phyloP scores from a whole-genome alignment of 1,140 invertebrate species.

The Magallana angulata region DNA sequence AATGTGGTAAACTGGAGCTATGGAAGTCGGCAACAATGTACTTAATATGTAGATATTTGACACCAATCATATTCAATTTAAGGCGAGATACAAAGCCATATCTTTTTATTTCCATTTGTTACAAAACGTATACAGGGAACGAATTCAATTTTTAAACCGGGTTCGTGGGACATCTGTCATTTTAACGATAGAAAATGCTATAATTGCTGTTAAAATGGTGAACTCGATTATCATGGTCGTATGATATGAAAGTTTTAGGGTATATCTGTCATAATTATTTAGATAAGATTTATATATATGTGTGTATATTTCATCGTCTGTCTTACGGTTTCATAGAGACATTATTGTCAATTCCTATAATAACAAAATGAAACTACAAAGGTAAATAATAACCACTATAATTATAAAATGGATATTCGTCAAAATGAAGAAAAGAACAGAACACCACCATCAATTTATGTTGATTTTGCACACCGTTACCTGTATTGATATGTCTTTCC shows the following conservation, averaged over 20 bases:
- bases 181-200: no score
- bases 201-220: background rate
- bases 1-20: no score
- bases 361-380: background rate
- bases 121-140: no score
- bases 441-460: background rate
- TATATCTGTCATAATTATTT: background rate
- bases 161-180: no score
- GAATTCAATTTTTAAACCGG: no score
- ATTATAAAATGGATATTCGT: no score
- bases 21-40: no score
- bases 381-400: background rate
- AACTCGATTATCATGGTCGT: no score
- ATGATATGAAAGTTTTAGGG: background rate
- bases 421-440: background rate
- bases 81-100: no score
- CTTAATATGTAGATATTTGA: no score
- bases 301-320: background rate
- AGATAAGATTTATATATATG: background rate
- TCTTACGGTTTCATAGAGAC: background rate
- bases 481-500: conserved; percentile 90
- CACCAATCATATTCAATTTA: no score
- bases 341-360: background rate
- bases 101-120: background rate
- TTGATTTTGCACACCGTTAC: conserved; percentile 76